Evolutionary conservation across 1,140 invertebrate genomes (phyloP).

Genomic region (Nephotettix cincticeps): DNA sequence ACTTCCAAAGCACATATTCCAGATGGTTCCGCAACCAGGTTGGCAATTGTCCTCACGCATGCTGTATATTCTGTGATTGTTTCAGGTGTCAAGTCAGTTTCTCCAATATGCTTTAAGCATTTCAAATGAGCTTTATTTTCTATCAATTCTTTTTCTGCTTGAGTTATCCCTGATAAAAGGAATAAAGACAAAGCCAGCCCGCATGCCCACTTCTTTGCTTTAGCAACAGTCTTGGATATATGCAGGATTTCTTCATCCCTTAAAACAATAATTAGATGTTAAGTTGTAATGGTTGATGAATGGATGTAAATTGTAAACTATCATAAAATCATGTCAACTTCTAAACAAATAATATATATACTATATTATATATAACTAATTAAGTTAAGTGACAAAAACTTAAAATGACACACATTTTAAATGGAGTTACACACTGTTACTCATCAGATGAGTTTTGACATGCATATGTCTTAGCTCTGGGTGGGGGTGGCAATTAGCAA

Average conservation of each 20-base stretch:
- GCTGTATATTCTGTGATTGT: not conserved
- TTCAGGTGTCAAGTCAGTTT: not conserved
- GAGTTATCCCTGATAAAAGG: not conserved
- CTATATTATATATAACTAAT: too few relatives aligned
- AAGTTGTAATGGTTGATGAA: too few relatives aligned
- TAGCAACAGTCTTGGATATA: not conserved
- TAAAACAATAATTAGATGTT: too few relatives aligned
- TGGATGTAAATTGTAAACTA: too few relatives aligned
- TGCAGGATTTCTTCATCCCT: not conserved
- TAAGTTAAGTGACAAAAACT: too few relatives aligned
- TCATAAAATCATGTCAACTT: too few relatives aligned
- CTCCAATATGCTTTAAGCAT: not conserved
- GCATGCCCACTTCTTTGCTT: not conserved
- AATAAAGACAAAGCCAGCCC: not conserved
- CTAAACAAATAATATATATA: too few relatives aligned
- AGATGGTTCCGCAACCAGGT: not conserved
- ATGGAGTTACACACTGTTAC: too few relatives aligned
- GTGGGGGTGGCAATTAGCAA: too few relatives aligned
- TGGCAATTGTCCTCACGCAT: not conserved
- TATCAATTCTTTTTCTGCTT: not conserved
- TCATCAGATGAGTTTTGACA: too few relatives aligned
- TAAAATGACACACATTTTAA: too few relatives aligned
- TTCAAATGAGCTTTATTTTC: not conserved
- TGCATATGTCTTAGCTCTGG: too few relatives aligned
- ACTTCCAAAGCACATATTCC: not conserved